Evolutionary conservation across 2,797 vertebrate species (phyloP).

Genomic region (Astyanax mexicanus): DNA sequence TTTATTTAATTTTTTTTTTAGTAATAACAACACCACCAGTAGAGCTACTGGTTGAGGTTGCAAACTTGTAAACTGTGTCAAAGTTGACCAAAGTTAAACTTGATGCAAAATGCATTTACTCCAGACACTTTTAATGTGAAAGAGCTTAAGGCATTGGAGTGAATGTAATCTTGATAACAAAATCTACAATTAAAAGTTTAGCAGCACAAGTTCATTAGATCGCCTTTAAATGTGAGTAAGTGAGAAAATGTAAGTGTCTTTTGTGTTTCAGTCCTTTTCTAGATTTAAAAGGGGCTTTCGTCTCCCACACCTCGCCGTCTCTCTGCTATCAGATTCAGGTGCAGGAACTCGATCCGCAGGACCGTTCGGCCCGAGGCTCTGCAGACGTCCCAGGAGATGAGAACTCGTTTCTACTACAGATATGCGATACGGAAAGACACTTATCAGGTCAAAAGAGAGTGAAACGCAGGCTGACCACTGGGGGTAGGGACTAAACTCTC

Average conservation of each 20-base stretch:
- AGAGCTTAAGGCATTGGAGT: too few relatives aligned
- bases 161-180: too few relatives aligned
- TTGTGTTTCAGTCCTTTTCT: neutral
- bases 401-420: conserved; percentile 46
- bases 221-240: too few relatives aligned
- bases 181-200: too few relatives aligned
- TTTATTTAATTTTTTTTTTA: too few relatives aligned
- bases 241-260: neutral
- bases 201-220: too few relatives aligned
- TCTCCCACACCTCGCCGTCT: conserved; percentile 31
- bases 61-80: too few relatives aligned
- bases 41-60: too few relatives aligned
- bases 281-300: conserved; percentile 2
- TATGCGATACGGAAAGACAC: conserved; percentile 53
- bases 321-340: conserved; percentile 50
- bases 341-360: conserved; percentile 45
- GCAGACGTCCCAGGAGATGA: conserved; percentile 50
- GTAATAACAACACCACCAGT: too few relatives aligned
- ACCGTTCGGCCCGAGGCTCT: conserved; percentile 29
- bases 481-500: conserved; percentile 21
- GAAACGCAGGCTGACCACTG: conserved; percentile 24
- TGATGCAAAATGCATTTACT: too few relatives aligned
- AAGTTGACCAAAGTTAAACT: too few relatives aligned
- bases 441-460: conserved; percentile 55
- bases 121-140: too few relatives aligned